A percentile compares a stretch with the other conserved stretches of the same genome.
These are phyloP conservation scores for Ptychoptera contaminata DNA, from an alignment of 2,888 invertebrate genomes.

Conservation along the genomic window DNA sequence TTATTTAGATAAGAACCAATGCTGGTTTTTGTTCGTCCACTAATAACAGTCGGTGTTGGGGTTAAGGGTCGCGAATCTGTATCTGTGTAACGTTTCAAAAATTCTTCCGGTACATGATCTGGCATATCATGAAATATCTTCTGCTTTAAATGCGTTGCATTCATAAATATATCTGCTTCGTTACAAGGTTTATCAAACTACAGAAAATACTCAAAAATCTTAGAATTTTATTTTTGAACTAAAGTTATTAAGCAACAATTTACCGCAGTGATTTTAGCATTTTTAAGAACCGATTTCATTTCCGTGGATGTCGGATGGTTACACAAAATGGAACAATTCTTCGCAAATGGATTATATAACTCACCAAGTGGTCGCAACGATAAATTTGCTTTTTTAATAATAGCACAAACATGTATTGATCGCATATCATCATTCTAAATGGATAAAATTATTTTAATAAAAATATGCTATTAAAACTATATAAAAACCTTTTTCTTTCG, in stretches of 20 bases:
- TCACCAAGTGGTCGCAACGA: slow-evolving; percentile 64
- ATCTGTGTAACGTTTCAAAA: slow-evolving; percentile 65
- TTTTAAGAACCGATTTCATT: slow-evolving; percentile 52
- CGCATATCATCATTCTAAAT: no score
- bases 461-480: no score
- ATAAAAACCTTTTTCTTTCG: no score
- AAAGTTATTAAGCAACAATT: no score
- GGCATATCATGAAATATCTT: slow-evolving; percentile 24
- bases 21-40: slow-evolving; percentile 49
- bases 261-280: slow-evolving; percentile 53
- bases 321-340: slow-evolving; percentile 66
- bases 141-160: slow-evolving; percentile 21
- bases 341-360: slow-evolving; percentile 65
- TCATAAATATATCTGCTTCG: slow-evolving; percentile 27
- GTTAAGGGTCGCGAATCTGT: slow-evolving; percentile 71
- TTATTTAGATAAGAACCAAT: slow-evolving; percentile 35
- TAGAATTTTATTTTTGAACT: neutral
- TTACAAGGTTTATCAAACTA: slow-evolving; percentile 19
- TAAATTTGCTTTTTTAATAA: slow-evolving; percentile 53
- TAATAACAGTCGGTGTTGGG: slow-evolving; percentile 61
- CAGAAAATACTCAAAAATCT: neutral
- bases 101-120: slow-evolving; percentile 57
- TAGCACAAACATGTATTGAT: slow-evolving; percentile 23
- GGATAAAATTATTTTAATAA: no score
- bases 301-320: slow-evolving; percentile 68